These are phyloP conservation scores for Hystrix brachyura DNA, from an alignment of 2,113 vertebrate species.

Conservation along the genomic window DNA sequence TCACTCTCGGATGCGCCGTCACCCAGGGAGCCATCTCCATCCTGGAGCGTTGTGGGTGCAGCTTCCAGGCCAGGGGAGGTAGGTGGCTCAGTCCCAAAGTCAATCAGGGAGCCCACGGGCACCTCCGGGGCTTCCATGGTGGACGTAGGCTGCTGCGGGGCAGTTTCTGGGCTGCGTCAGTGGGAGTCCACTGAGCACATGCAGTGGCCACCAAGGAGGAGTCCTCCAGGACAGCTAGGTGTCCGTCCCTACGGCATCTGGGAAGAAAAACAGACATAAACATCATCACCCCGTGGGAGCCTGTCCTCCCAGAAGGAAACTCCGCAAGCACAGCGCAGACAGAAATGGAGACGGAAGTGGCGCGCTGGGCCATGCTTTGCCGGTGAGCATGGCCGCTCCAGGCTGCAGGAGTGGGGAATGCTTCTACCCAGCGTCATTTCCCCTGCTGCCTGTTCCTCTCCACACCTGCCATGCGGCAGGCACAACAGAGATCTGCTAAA, in stretches of 20 bases:
- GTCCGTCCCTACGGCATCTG: conserved; percentile 74
- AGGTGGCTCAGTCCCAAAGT: conserved; percentile 88
- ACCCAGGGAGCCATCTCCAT: conserved; percentile 65
- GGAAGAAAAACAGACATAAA: conserved; percentile 36
- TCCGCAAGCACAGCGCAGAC: not conserved
- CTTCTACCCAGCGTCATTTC: accelerated
- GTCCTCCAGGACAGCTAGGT: accelerated
- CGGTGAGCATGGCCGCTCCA: not conserved
- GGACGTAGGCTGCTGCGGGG: accelerated
- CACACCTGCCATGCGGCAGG: accelerated
- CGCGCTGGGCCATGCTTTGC: not conserved
- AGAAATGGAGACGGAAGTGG: accelerated
- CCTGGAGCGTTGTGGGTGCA: accelerated
- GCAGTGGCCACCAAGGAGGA: conserved; percentile 1
- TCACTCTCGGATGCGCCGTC: conserved; percentile 90
- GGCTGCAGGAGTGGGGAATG: not conserved
- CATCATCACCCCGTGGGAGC: not conserved
- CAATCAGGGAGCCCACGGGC: conserved; percentile 92
- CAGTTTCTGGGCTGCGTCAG: not conserved
- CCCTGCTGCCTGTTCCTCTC: not conserved
- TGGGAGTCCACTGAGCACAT: not conserved
- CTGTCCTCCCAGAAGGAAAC: accelerated
- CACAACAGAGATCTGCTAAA: not conserved
- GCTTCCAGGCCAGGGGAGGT: conserved; percentile 66
- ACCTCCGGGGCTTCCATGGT: conserved; percentile 91